Evolutionary conservation across 2,888 invertebrate genomes (phyloP).

Genomic region (Polymixis lichenea): DNA sequence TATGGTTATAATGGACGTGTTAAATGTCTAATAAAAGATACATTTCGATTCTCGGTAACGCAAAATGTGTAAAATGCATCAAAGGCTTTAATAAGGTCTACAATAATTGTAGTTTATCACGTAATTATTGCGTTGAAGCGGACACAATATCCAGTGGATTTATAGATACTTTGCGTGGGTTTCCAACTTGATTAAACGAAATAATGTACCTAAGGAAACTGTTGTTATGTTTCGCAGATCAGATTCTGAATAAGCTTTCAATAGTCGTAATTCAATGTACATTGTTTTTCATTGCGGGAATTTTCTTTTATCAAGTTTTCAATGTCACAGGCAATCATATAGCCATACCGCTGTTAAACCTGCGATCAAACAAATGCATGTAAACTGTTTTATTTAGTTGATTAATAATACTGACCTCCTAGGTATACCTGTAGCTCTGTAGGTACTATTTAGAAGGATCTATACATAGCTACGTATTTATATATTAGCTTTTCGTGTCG

Average conservation of each 20-base stretch:
- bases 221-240: neutral
- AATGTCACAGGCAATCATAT: neutral
- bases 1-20: neutral
- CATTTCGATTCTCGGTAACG: constrained; percentile 1
- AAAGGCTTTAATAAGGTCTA: constrained; percentile 12
- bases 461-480: no score
- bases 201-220: constrained; percentile 8
- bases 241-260: neutral
- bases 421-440: no score
- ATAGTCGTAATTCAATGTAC: neutral
- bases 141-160: constrained; percentile 34
- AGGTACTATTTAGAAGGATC: no score
- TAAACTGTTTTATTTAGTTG: no score
- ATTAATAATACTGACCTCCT: no score
- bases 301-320: neutral
- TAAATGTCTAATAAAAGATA: constrained; percentile 2
- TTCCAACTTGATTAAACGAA: constrained; percentile 39
- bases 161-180: constrained; percentile 33
- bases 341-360: no score
- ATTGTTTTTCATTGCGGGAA: neutral
- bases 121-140: constrained; percentile 28
- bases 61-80: constrained; percentile 26
- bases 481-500: no score
- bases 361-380: no score
- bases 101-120: constrained; percentile 55